Base-by-base conservation (phyloP, 2,888 invertebrate species). In the Leptopilina syphax region DNA sequence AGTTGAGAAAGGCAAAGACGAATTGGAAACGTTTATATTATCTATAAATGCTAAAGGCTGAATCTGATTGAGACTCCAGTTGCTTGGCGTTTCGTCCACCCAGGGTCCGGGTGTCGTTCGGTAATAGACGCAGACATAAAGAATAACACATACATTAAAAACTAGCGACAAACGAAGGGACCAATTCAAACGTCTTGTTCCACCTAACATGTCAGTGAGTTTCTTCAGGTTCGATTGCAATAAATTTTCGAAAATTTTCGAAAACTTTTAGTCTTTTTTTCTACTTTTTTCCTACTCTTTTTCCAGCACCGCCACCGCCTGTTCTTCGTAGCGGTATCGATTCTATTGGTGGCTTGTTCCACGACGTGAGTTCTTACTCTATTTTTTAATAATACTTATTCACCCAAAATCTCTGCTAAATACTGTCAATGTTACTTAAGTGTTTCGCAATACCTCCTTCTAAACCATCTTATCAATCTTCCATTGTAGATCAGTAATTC, bases 91-190 rank as follows among this genome's bases (percentile, higher is more conserved):
- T 78, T 90, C 90, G 84, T 93, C 94, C 87, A 89, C 87, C 92
- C 91, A 91, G 6, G 92, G 92, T 77, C 89, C 90, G 80, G 85
- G 85, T 67, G 89, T 89, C 13, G 88, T 87, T 41, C 91, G 93
- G 81, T 94, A 92, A 88, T 96, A 95, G 90, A 95, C 94, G 87
- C 95, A 95, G 84, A 95, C 95, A 92, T 96, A 96, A 83, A 96
- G 92, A 80, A 96, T 92, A 79, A 96, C 95, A 85, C 95, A 95
- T 84, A 96, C 93, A 90, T 96, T 96, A 86, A 96, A 94, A 82
- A 96, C 94, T 88, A 96, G 95, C 92, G 96, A 96, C 91, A 95
- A 94, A 87, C 95, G 94, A 91, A 96, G 94, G 92, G 95, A 93
- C 93, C 95, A 94, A 92, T 96, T 96, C 85, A 96, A 94, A 34